Conservation (phyloP, 2,113 vertebrate genomes). For the Cottus gobio region DNA sequence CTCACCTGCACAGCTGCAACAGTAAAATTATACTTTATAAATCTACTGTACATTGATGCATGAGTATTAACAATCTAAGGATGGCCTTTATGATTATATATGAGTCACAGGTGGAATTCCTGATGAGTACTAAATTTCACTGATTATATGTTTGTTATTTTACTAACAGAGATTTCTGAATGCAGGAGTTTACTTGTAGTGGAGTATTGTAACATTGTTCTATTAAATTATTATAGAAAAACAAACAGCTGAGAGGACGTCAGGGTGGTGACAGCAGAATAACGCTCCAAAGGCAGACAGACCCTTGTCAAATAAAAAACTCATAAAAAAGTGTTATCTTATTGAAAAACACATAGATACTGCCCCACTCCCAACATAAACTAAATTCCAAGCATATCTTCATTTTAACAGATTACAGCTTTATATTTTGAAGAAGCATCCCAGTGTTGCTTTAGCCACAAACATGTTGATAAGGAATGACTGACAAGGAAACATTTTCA, state of each 20-base stretch:
- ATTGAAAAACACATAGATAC: background rate
- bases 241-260: background rate
- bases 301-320: conserved; percentile 7
- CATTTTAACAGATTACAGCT: background rate
- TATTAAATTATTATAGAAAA: background rate
- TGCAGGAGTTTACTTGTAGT: background rate
- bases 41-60: background rate
- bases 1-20: background rate
- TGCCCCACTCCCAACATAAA: background rate
- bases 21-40: background rate
- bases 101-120: background rate
- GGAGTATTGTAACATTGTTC: background rate
- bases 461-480: background rate
- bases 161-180: background rate
- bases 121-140: background rate
- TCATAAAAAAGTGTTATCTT: conserved; percentile 11
- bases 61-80: background rate
- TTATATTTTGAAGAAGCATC: background rate
- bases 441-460: background rate
- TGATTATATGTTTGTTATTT: background rate
- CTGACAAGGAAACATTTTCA: background rate
- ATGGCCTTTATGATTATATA: background rate
- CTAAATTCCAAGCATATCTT: conserved; percentile 7
- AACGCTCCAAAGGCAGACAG: too few relatives aligned
- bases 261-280: background rate